Percentiles rank a stretch among this genome's conserved stretches.
phyloP scores from a whole-genome alignment of 1,140 invertebrate genomes.

The Spodoptera litura region DNA sequence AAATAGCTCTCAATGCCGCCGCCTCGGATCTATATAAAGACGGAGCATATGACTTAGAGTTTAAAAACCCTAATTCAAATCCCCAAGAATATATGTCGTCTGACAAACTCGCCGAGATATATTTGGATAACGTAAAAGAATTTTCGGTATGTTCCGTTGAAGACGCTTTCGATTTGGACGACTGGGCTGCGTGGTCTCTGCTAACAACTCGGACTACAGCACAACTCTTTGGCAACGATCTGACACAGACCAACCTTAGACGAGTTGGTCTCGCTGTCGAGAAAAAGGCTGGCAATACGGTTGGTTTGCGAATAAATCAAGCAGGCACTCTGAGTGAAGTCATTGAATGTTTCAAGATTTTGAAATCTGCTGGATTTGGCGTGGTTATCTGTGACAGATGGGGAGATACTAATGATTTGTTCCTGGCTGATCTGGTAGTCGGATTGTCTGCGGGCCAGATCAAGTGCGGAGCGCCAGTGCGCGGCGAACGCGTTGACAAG shows the following conservation, averaged over 20 bases:
- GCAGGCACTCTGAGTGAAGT: slow-evolving; percentile 98
- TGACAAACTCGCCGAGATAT: slow-evolving; percentile 94
- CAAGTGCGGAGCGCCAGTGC: slow-evolving; percentile 98
- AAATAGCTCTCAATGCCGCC: slow-evolving; percentile 99
- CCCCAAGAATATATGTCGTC: slow-evolving; percentile 91
- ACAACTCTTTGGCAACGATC: slow-evolving; percentile 97
- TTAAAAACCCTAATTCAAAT: slow-evolving; percentile 97
- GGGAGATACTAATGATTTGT: slow-evolving; percentile 99
- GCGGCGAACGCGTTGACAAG: slow-evolving; percentile 98
- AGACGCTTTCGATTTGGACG: slow-evolving; percentile 98
- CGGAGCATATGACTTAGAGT: slow-evolving; percentile 97
- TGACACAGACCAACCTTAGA: slow-evolving; percentile 94
- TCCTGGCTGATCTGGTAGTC: slow-evolving; percentile 99
- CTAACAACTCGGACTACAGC: slow-evolving; percentile 91
- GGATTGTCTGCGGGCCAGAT: slow-evolving; percentile 98
- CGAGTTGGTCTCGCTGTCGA: slow-evolving; percentile 97
- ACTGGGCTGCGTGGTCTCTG: slow-evolving; percentile 96
- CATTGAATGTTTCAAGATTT: slow-evolving; percentile 95
- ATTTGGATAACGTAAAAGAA: slow-evolving; percentile 95
- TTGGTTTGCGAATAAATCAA: slow-evolving; percentile 98
- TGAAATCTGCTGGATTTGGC: slow-evolving; percentile 96
- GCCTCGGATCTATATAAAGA: slow-evolving; percentile 97
- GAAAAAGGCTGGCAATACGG: slow-evolving; percentile 97
- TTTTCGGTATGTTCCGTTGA: slow-evolving; percentile 98
- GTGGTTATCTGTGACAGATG: slow-evolving; percentile 96